These are phyloP conservation scores for Adoxophyes honmai DNA, from an alignment of 1,140 invertebrate genomes.

Conservation along the genomic window DNA sequence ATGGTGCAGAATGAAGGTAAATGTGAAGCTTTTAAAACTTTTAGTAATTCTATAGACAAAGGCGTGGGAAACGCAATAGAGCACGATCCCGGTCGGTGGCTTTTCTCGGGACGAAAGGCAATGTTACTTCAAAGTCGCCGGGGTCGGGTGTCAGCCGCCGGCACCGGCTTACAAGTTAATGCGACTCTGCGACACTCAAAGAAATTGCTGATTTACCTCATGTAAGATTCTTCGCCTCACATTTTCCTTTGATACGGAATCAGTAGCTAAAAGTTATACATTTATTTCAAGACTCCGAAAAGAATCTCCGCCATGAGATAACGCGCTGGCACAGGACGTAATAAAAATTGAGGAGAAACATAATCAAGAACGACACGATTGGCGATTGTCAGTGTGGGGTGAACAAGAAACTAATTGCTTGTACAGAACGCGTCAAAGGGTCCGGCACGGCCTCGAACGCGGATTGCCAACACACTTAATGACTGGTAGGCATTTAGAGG, in stretches of 20 bases:
- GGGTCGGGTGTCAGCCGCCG: constrained; percentile 14
- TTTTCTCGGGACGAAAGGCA: constrained; percentile 30
- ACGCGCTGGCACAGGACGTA: not conserved
- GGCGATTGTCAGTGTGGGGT: constrained; percentile 8
- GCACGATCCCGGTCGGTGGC: constrained; percentile 30
- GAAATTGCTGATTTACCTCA: constrained; percentile 33
- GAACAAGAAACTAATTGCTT: constrained; percentile 35
- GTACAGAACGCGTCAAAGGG: constrained; percentile 28
- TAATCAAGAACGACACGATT: constrained; percentile 22
- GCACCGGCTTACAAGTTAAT: constrained; percentile 25
- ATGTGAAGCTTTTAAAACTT: constrained; percentile 30
- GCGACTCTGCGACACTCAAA: constrained; percentile 28
- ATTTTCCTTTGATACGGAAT: not conserved
- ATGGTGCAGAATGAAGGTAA: constrained; percentile 15
- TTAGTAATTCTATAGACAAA: constrained; percentile 45
- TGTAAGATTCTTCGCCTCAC: constrained; percentile 28
- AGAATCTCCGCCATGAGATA: not conserved
- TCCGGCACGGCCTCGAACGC: constrained; percentile 21
- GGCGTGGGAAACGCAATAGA: constrained; percentile 29
- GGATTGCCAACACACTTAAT: constrained; percentile 29
- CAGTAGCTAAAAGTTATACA: not conserved
- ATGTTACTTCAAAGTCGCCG: constrained; percentile 38
- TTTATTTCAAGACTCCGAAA: not conserved
- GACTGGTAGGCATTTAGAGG: constrained; percentile 21
- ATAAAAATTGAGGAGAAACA: constrained; percentile 1